A percentile compares a stretch with the other conserved stretches of the same genome.
These are phyloP conservation scores for Benthosema pterotum DNA, from an alignment of 2,797 vertebrate genomes.

Conservation along the genomic window DNA sequence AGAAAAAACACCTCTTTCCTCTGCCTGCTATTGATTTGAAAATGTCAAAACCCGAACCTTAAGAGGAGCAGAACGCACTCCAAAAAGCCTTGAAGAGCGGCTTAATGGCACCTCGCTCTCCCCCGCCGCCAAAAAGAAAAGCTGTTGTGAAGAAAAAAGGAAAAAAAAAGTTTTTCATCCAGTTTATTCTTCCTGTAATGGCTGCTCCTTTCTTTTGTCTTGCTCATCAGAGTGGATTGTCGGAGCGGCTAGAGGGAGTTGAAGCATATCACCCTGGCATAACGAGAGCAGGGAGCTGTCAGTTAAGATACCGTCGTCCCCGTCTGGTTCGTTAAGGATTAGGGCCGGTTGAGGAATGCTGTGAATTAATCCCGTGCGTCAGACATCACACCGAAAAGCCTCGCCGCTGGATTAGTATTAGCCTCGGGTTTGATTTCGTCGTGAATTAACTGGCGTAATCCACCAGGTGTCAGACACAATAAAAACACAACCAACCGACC, in stretches of 20 bases:
- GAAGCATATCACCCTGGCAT: conserved; percentile 70
- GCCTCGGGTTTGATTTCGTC: conserved; percentile 74
- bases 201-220: conserved; percentile 65
- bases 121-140: conserved; percentile 53
- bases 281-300: conserved; percentile 73
- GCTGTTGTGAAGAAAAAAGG: conserved; percentile 42
- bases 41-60: conserved; percentile 81
- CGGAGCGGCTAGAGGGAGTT: conserved; percentile 52
- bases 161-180: conserved; percentile 64
- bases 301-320: conserved; percentile 71
- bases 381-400: conserved; percentile 76
- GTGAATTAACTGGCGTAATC: conserved; percentile 76
- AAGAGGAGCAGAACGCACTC: conserved; percentile 71
- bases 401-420: conserved; percentile 71
- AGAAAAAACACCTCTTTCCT: conserved; percentile 54
- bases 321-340: conserved; percentile 76
- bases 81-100: conserved; percentile 69
- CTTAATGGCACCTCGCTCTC: conserved; percentile 64
- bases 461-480: conserved; percentile 79
- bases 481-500: conserved; percentile 61
- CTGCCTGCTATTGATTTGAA: conserved; percentile 81
- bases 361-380: conserved; percentile 74
- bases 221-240: conserved; percentile 68
- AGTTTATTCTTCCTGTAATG: conserved; percentile 70
- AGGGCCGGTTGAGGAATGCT: conserved; percentile 72